These are phyloP conservation scores for Dryas iulia DNA, from an alignment of 1,140 invertebrate species.

Conservation along the genomic window DNA sequence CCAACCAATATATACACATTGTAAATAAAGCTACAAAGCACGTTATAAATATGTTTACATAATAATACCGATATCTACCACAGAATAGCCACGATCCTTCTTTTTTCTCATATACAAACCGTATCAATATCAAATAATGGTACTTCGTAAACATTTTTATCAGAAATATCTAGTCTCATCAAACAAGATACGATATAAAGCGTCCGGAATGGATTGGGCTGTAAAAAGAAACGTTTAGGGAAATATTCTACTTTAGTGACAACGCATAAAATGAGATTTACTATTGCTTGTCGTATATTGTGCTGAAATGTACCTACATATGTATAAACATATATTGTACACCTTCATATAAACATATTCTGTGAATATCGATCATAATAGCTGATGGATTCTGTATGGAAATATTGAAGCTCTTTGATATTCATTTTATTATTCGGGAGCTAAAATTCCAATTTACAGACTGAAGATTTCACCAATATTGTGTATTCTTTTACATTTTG, in stretches of 20 bases:
- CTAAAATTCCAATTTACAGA: neutral
- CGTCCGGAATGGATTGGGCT: constrained; percentile 6
- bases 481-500: neutral
- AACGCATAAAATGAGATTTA: constrained; percentile 11
- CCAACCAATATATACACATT: too few species aligned
- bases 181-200: neutral
- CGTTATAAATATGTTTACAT: neutral
- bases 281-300: neutral
- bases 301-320: neutral
- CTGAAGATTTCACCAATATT: neutral
- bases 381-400: neutral
- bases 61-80: neutral
- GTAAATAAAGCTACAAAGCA: too few species aligned
- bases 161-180: neutral
- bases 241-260: constrained; percentile 8
- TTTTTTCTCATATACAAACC: neutral
- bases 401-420: neutral
- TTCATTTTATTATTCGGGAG: neutral
- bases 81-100: neutral
- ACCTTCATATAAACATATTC: neutral
- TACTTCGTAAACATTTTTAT: neutral
- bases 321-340: neutral
- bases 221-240: neutral
- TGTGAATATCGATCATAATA: neutral
- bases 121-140: neutral